Base-by-base conservation (phyloP, 2,888 invertebrate genomes). In the Hemistola chrysoprasaria region DNA sequence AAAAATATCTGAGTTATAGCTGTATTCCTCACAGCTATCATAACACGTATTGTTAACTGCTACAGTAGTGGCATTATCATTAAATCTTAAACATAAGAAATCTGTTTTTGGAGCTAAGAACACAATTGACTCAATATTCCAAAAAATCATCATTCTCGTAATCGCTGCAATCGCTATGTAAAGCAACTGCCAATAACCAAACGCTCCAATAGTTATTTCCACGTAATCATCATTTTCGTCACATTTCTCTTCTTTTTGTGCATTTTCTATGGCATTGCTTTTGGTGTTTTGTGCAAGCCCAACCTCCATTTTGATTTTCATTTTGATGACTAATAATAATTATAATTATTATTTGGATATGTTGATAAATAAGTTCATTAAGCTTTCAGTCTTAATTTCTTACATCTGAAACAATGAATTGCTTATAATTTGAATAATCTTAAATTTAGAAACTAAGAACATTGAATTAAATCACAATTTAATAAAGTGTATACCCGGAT, bases 71-170 rank as follows among this genome's bases (percentile, higher is more conserved):
- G 21, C 1, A 29, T 65, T 62, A 1, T 54, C 47, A n/a, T 48
- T 47, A n/a, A 73, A 69, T 39, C 53, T 53, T 0, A 49, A 46
- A 44, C 81, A 80, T 3, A 37, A 22, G 36, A 75, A 81, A 8
- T 68, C 50, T 10, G 71, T 74, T 3, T 55, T 47, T 3, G 78
- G 65, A 8, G 77, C 71, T 0, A 81, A 47, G 20, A 78, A 80
- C 7, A 71, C 49, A 31, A 73, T 61, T 1, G 68, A 53, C 10
- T 68, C 44, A 9, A 63, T 54, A 22, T 76, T 80, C 64, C 68
- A 76, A 24, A 60, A 44, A 0, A 63, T 59, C 24, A 71, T 52
- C 1, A 63, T 51, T 49, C 78, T 67, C 0, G 62, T 55, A 0
- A 58, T 11, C 0, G 55, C 37, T 4, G 55, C 62, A 3, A 64